Evolutionary conservation across 2,888 invertebrate genomes (phyloP).

Genomic region (Ariolimax columbianus): DNA sequence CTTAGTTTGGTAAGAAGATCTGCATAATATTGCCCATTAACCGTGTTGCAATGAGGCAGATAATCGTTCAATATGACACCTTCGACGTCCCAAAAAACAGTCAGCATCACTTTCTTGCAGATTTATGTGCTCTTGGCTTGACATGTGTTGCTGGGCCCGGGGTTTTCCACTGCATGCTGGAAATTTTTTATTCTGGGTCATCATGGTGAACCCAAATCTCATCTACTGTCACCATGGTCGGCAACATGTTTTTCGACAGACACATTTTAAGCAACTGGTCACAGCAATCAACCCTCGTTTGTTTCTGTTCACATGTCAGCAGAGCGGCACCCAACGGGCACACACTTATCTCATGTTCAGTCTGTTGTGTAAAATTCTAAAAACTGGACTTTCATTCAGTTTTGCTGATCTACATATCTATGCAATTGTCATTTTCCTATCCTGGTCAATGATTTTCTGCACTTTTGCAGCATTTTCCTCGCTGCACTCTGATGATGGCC

Average conservation of each 20-base stretch:
- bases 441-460: slow-evolving; percentile 10
- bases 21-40: background rate
- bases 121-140: background rate
- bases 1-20: background rate
- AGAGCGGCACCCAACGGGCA: background rate
- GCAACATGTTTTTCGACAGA: background rate
- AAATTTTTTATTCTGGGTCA: background rate
- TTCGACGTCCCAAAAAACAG: background rate
- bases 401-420: background rate
- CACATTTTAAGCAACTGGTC: too few species aligned
- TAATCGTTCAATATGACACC: background rate
- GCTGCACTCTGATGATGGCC: background rate
- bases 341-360: slow-evolving; percentile 14
- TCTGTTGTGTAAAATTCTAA: slow-evolving; percentile 11
- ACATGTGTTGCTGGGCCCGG: background rate
- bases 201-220: background rate
- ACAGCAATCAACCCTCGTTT: background rate
- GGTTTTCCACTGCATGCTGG: too few species aligned
- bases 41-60: background rate
- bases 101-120: background rate
- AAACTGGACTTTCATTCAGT: background rate
- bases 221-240: background rate
- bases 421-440: background rate
- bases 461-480: background rate
- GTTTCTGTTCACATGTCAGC: background rate